Evolutionary conservation across 2,888 invertebrate species (phyloP).

Genomic region (Nomada fucata): DNA sequence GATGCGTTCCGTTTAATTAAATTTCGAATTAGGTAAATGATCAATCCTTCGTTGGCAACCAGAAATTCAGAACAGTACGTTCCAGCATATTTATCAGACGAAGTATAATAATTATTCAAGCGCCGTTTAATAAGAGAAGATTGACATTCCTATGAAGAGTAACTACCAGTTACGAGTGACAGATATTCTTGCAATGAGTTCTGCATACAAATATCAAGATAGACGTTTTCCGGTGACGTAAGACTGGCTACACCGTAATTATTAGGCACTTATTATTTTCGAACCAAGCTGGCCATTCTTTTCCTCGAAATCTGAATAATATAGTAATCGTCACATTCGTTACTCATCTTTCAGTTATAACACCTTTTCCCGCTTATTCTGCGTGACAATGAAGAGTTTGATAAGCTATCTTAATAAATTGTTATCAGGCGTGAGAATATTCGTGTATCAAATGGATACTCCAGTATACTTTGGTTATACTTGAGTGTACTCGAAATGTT

Average conservation of each 20-base stretch:
- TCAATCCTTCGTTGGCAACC: neutral
- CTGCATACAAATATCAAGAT: neutral
- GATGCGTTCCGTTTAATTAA: constrained; percentile 12
- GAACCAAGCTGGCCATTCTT: neutral
- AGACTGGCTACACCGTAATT: neutral
- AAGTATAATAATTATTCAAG: neutral
- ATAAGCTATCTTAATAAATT: neutral
- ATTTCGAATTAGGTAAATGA: constrained; percentile 11
- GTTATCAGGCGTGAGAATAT: neutral
- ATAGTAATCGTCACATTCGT: neutral
- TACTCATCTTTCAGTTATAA: neutral
- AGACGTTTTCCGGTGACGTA: constrained; percentile 9
- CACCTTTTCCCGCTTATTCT: neutral
- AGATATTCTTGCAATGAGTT: neutral
- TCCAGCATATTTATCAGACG: neutral
- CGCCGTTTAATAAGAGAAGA: constrained; percentile 2
- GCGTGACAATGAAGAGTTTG: neutral
- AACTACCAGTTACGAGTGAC: neutral
- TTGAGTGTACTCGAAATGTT: constrained; percentile 6
- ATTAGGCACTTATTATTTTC: neutral
- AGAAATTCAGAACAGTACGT: neutral
- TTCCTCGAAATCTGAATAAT: neutral
- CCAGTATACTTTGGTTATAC: neutral
- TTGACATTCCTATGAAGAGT: neutral
- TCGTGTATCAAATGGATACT: neutral